Base-by-base conservation (phyloP, 1,140 invertebrate species). In the Lepidotrigona ventralis region DNA sequence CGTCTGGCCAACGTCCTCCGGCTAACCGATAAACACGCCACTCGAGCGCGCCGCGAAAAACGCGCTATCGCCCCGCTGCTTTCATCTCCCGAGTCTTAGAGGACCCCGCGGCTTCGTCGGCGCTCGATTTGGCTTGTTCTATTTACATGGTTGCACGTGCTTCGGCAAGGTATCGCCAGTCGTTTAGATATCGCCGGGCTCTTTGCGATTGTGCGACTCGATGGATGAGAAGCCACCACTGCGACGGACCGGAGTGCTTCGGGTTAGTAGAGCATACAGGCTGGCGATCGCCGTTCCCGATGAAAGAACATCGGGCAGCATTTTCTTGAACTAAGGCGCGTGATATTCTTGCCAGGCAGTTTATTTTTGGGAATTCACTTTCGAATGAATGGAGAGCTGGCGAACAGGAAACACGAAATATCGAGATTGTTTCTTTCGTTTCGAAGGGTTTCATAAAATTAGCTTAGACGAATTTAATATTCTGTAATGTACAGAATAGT, bases 1-100 rank as follows among this genome's bases (percentile, higher is more conserved):
- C 89, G 87, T 91, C 89, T 91, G 90, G 87, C 78, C 84, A 91
- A 88, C 85, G 82, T 91, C 89, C 85, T 76, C 33, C 51, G 70
- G 69, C 63, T 39, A 73, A 21, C 79, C 66, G 89, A 90, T 90
- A 90, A 90, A 90, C 88, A 83, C 77, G 75, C 54, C 77, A 88
- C 89, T 88, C 85, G 81, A 90, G 60, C 33, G 54, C 51, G 23
- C 17, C 73, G 56, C 84, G 79, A 87, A 89, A 89, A 88, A 85
- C 68, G 75, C 74, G 60, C 79, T 89, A 88, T 85, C 86, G 79
- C n/a, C 12, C 19, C 15, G 26, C 33, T 85, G 83, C 90, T 91
- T 91, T 91, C 88, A 90, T 91, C 88, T 90, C 51, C 54, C 23
- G 63, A 26, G 60, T 21, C 39, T 17, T 19, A 15, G 8, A 29